Evolutionary conservation across 2,888 invertebrate species (phyloP).

Genomic region (Sipunculus nudus): DNA sequence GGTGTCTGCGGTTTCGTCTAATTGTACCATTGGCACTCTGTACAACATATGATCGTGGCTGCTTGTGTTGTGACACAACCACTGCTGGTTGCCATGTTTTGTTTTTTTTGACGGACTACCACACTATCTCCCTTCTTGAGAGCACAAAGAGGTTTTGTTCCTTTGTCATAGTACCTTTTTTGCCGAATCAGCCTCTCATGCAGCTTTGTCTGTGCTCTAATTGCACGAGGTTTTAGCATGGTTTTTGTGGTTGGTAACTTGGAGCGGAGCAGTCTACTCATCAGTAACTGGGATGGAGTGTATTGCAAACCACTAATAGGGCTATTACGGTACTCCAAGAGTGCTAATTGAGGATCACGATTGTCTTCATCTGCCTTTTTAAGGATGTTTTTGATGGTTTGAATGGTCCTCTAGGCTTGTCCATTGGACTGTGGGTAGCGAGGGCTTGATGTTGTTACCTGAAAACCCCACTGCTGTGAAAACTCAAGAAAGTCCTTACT

Average conservation of each 20-base stretch:
- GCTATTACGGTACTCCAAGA: slow-evolving; percentile 34
- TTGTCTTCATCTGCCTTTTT: slow-evolving; percentile 26
- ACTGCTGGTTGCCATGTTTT: slow-evolving; percentile 15
- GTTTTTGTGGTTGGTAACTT: slow-evolving; percentile 19
- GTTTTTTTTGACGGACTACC: slow-evolving; percentile 8
- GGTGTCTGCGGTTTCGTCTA: too few relatives aligned
- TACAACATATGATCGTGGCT: slow-evolving; percentile 4
- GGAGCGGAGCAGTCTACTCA: slow-evolving; percentile 28
- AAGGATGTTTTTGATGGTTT: slow-evolving; percentile 28
- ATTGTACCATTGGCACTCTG: too few relatives aligned
- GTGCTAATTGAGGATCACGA: slow-evolving; percentile 30
- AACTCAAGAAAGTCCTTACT: slow-evolving; percentile 20
- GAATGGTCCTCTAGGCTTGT: slow-evolving; percentile 19
- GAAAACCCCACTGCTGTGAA: slow-evolving; percentile 21
- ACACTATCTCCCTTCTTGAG: slow-evolving; percentile 16
- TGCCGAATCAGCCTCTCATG: not conserved
- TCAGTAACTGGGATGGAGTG: slow-evolving; percentile 35
- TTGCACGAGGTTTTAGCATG: not conserved
- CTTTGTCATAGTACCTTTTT: slow-evolving; percentile 7
- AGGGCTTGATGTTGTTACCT: slow-evolving; percentile 24
- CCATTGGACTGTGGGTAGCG: slow-evolving; percentile 31
- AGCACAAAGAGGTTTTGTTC: not conserved
- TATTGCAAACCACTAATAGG: slow-evolving; percentile 29
- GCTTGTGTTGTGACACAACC: not conserved
- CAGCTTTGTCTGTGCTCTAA: not conserved